Percentiles rank a stretch among this genome's conserved stretches.
Conservation (phyloP, 2,797 vertebrate genomes). For the Chloroceryle amazona region DNA sequence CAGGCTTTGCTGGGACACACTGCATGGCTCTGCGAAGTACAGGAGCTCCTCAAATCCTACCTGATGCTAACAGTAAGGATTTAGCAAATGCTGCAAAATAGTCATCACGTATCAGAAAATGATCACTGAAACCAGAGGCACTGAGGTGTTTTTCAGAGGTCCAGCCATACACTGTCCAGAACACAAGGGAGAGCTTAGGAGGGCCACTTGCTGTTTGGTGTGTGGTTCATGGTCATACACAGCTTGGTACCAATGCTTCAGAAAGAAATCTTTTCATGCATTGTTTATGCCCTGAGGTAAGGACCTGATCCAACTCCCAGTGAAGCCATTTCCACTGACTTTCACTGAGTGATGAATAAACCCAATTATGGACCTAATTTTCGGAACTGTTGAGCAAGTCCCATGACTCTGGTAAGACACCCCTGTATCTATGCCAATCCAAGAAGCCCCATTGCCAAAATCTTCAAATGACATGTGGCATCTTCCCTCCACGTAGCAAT, state of each 20-base stretch:
- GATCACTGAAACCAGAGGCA: neutral
- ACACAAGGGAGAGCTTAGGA: accelerated
- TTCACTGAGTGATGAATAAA: neutral
- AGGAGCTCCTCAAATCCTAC: neutral
- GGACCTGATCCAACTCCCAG: neutral
- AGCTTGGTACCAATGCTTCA: neutral
- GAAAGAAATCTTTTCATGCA: neutral
- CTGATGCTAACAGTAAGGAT: neutral
- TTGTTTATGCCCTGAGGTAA: neutral
- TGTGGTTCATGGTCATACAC: accelerated
- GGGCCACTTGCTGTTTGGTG: neutral
- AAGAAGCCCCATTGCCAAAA: neutral
- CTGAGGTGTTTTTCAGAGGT: neutral
- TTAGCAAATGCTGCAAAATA: neutral
- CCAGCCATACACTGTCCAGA: accelerated
- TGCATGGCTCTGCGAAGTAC: neutral
- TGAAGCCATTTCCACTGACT: neutral
- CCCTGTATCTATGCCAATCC: neutral
- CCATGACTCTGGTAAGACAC: neutral
- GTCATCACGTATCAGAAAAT: neutral
- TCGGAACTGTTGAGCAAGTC: neutral
- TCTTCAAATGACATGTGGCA: neutral
- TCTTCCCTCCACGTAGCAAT: neutral
- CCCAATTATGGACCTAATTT: neutral
- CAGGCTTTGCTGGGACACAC: neutral